A percentile compares a stretch with the other conserved stretches of the same genome.
phyloP scores from a whole-genome alignment of 2,888 invertebrate species.

The Parnassius glacialis region DNA sequence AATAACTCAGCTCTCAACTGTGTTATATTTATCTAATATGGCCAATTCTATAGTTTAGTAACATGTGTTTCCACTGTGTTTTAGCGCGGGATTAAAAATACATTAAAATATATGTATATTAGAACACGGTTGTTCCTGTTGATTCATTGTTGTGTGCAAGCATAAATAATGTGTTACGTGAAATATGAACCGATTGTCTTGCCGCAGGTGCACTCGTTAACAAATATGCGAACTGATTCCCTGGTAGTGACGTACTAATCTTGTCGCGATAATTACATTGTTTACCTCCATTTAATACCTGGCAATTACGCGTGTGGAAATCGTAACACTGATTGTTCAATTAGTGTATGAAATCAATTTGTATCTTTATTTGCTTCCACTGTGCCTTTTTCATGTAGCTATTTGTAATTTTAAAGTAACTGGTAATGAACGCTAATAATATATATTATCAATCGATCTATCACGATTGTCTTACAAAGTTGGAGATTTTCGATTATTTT shows the following conservation, averaged over 20 bases:
- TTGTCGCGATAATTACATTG: not conserved
- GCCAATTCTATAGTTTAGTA: not conserved
- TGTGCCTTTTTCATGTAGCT: too few species aligned
- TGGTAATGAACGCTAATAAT: too few species aligned
- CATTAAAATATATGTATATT: not conserved
- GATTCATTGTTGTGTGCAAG: not conserved
- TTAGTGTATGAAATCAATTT: too few species aligned
- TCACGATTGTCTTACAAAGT: too few species aligned
- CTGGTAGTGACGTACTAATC: not conserved
- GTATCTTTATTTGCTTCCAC: too few species aligned
- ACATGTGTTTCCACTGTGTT: not conserved
- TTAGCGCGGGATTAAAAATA: not conserved
- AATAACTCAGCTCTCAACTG: too few species aligned
- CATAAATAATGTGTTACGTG: conserved; percentile 2
- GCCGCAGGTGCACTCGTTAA: conserved; percentile 4
- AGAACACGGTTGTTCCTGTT: not conserved
- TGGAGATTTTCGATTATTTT: too few species aligned
- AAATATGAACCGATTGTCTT: conserved; percentile 3
- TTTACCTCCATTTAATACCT: not conserved
- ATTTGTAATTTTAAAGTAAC: too few species aligned
- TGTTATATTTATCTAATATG: not conserved
- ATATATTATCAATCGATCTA: too few species aligned
- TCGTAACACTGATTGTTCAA: not conserved
- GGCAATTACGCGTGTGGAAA: not conserved
- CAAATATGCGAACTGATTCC: conserved; percentile 1